Evolutionary conservation across 2,113 vertebrate genomes (phyloP).

Genomic region (Tragulus kanchil): DNA sequence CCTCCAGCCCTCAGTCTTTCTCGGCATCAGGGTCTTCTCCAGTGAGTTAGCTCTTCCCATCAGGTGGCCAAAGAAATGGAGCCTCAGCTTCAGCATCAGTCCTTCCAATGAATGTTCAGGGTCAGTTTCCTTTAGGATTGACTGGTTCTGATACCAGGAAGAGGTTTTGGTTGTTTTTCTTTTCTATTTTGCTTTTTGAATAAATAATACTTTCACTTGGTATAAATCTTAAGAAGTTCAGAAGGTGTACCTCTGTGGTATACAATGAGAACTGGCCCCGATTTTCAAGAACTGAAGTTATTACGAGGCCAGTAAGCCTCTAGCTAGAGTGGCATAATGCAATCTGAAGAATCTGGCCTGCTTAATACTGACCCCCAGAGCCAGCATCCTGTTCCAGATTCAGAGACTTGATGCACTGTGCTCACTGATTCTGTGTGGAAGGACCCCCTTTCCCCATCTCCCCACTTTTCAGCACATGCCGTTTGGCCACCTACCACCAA

Average conservation of each 20-base stretch:
- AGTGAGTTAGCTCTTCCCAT: neutral
- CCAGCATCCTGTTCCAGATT: rapidly evolving
- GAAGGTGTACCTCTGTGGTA: neutral
- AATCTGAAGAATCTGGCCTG: neutral
- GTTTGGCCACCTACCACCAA: neutral
- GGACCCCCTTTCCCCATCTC: no score
- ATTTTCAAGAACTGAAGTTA: neutral
- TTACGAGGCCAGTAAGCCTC: rapidly evolving
- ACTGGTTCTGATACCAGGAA: neutral
- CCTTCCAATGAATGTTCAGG: neutral
- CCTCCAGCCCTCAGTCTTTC: no score
- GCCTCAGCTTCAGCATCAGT: neutral
- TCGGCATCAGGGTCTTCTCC: neutral
- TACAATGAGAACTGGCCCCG: neutral
- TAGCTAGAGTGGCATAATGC: neutral
- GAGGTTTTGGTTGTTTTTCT: neutral
- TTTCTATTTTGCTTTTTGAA: neutral
- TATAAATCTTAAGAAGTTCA: neutral
- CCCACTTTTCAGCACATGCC: neutral
- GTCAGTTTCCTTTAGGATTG: neutral
- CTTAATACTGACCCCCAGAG: neutral
- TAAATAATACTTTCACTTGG: neutral
- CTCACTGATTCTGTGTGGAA: rapidly evolving
- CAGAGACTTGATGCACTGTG: rapidly evolving
- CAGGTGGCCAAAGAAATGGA: neutral